Base-by-base conservation (phyloP, 2,113 vertebrate genomes). In the Cryptomyrus ogoouensis region DNA sequence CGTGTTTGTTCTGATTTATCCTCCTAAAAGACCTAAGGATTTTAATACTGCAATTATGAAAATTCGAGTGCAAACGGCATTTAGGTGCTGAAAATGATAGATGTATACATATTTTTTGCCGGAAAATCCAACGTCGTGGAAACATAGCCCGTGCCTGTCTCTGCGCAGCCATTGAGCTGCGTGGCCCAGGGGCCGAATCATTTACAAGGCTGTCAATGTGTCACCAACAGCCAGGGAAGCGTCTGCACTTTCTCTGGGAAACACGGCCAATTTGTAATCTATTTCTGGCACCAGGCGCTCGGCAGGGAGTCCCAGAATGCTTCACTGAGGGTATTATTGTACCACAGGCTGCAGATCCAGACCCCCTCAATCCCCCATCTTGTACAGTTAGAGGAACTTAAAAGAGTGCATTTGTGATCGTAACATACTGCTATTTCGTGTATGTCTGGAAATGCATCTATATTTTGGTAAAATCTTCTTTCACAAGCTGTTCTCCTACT, bases 121-220 rank as follows among this genome's bases (percentile, higher is more conserved):
- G 13, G 56, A 39, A 88, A 70, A 88, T 88, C 31, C 31, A 62
- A 21, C 42, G 39, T 12, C 42, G 24, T 12, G 35, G 52, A 24
- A 52, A 58, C 19, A 19, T 31, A n/a, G 85, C 31, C 85, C 12
- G 0, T n/a, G n/a, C 3, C n/a, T 10, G 19, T 44, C n/a, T 44
- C 0, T 35, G 27, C 24, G 24, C 39, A 46, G 88, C 44, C 31
- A 27, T 47, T 7, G 87, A 62, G 50, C 87, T 88, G 87, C 13
- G 0, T 35, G 52, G 7, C 87, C 31, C 39, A n/a, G 56, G 56
- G 56, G 39, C 50, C 70, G 39, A 66, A 70, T 70, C 56, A 24
- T 70, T 88, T 58, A 88, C 53, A 88, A 56, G 87, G 87, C 31
- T 58, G 50, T 88, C 50, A 88, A 44, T 44, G 52, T 88, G 50